phyloP scores from a whole-genome alignment of 2,888 invertebrate genomes.

The Endomychus coccineus region DNA sequence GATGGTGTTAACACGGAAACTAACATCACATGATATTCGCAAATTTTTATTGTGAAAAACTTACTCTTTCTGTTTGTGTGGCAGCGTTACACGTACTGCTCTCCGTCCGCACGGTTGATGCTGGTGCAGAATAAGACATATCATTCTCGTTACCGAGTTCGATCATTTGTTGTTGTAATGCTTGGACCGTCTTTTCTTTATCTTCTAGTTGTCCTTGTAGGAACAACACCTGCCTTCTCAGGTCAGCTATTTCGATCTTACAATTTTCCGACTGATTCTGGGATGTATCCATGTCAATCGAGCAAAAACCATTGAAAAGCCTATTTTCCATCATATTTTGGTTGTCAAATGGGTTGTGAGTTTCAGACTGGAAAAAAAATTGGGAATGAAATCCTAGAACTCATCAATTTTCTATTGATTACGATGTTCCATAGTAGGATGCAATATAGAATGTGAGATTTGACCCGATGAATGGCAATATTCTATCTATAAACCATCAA shows the following conservation, averaged over 20 bases:
- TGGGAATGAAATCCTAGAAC: no score
- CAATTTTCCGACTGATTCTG: conserved; percentile 38
- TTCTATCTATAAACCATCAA: no score
- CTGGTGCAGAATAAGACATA: conserved; percentile 44
- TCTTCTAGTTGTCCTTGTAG: conserved; percentile 84
- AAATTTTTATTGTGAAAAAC: no score
- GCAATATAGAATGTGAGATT: no score
- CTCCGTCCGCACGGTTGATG: conserved; percentile 39
- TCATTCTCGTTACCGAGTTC: conserved; percentile 39
- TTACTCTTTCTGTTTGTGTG: conserved; percentile 81
- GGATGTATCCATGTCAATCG: conserved; percentile 43
- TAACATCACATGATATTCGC: no score
- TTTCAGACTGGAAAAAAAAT: conserved; percentile 60
- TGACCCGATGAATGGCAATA: no score
- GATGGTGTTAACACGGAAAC: no score
- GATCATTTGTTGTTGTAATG: conserved; percentile 70
- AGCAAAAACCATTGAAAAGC: conserved; percentile 54
- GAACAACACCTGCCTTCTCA: conserved; percentile 74
- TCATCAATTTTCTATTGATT: no score
- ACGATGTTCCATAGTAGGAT: no score
- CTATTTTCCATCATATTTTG: conserved; percentile 49
- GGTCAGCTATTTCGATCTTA: conserved; percentile 64
- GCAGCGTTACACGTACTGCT: conserved; percentile 69
- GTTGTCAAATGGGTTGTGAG: conserved; percentile 82
- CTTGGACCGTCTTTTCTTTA: conserved; percentile 72